These are phyloP conservation scores for Pollenia amentaria DNA, from an alignment of 2,888 invertebrate genomes.

Conservation along the genomic window DNA sequence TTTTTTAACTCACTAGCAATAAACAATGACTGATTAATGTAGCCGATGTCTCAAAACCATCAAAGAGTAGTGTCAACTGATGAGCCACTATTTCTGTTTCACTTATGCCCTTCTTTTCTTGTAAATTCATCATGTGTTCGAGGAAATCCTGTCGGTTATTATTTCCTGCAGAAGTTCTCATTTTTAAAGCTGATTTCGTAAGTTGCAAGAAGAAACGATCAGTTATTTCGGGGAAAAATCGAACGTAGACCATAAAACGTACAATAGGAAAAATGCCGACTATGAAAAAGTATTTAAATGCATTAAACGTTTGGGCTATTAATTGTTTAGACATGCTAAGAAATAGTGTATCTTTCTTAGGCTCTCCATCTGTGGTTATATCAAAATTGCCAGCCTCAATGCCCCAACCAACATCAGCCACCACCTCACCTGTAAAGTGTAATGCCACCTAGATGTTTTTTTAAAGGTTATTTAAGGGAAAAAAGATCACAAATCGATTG, in stretches of 20 bases:
- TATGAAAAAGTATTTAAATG: slow-evolving; percentile 70
- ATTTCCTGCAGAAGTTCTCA: slow-evolving; percentile 68
- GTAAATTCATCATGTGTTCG: slow-evolving; percentile 77
- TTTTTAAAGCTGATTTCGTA: slow-evolving; percentile 37
- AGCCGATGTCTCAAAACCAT: slow-evolving; percentile 79
- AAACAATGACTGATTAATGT: slow-evolving; percentile 77
- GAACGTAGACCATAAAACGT: slow-evolving; percentile 49
- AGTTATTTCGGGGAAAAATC: slow-evolving; percentile 70
- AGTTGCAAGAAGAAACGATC: slow-evolving; percentile 59
- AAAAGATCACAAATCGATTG: not conserved
- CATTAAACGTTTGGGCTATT: slow-evolving; percentile 71
- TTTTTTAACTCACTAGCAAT: slow-evolving; percentile 74
- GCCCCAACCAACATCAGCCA: slow-evolving; percentile 78
- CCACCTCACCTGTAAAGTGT: slow-evolving; percentile 77
- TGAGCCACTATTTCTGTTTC: slow-evolving; percentile 76
- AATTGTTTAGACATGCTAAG: slow-evolving; percentile 71
- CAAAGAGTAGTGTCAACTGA: slow-evolving; percentile 77
- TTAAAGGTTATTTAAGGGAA: no score
- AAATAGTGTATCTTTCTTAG: slow-evolving; percentile 50
- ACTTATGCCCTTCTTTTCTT: slow-evolving; percentile 44
- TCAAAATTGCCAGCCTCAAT: slow-evolving; percentile 77
- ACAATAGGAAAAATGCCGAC: slow-evolving; percentile 74
- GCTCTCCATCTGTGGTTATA: not conserved
- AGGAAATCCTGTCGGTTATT: slow-evolving; percentile 76
- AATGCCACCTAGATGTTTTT: slow-evolving; percentile 70